Evolutionary conservation across 2,113 vertebrate species (phyloP), one percentile per base, ranked within the genome.

Genomic region (Chaenocephalus aceratus): DNA sequence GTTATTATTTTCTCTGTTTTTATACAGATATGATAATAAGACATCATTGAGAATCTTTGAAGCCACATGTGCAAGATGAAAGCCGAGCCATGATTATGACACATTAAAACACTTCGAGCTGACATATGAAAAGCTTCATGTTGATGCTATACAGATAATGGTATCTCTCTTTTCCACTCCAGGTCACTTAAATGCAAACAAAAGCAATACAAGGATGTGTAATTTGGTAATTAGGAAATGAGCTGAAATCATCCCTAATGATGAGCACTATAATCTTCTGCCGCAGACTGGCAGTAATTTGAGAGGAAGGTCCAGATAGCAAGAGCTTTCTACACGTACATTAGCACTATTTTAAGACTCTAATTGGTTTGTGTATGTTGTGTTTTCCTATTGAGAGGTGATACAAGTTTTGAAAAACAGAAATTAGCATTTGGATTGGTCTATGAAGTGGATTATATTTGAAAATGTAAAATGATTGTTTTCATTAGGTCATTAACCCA

Each of bases 221-320:
- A 45, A 75, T 79, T 83, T 11, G 21, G 58, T 82, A 76, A 83
- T 85, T 51, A 77, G 81, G 54, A 74, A 86, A 83, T 60, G 58
- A 79, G 61, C 49, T 44, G 46, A 70, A 77, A 48, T 77, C 53
- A 54, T 75, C 26, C 30, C 45, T 53, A 46, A 78, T 84, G 59
- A 63, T 77, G 66, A 75, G 74, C 18, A n/a, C 52, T 48, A 63
- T 65, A 8, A 77, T 71, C 36, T 78, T 59, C 64, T 74, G 30
- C 5, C 4, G 13, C 21, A 30, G 56, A 34, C 56, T 53, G 49
- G 23, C 21, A 64, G 51, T 80, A 10, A 62, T 62, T 56, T 63
- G 30, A 86, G 54, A 75, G 82, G 73, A 30, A 30, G 65, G 59
- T 57, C 46, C 14, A 53, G 76, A 79, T 57, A 45, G 49, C 44